Conservation (phyloP, 1,140 invertebrate species). For the Cyrtorhinus lividipennis region DNA sequence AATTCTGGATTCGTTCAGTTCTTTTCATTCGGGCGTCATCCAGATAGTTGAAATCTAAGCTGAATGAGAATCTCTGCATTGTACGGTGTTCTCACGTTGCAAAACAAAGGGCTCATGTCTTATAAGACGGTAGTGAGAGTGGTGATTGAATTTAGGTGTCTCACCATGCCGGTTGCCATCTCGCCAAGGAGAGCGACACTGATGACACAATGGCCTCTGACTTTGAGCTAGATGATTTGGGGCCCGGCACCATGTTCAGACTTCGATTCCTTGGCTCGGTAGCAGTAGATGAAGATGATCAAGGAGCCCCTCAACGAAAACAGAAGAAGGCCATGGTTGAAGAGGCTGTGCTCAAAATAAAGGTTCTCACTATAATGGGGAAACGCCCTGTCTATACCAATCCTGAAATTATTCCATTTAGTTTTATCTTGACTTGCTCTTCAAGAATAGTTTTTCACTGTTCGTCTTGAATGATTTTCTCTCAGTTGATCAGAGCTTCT, state of each 20-base stretch:
- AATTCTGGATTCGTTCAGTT: too few species aligned
- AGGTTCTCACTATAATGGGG: constrained; percentile 46
- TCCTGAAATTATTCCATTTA: not conserved
- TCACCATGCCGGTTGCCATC: constrained; percentile 30
- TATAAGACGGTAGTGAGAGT: constrained; percentile 16
- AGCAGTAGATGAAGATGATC: constrained; percentile 60
- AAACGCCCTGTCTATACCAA: not conserved
- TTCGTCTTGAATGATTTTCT: too few species aligned
- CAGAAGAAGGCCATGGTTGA: constrained; percentile 87
- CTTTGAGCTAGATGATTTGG: constrained; percentile 26
- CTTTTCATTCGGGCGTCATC: too few species aligned
- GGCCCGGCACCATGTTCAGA: constrained; percentile 57
- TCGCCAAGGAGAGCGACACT: constrained; percentile 29
- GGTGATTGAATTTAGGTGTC: constrained; percentile 21
- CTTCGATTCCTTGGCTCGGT: constrained; percentile 69
- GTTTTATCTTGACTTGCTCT: not conserved
- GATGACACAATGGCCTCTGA: constrained; percentile 32
- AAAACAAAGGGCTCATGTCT: not conserved
- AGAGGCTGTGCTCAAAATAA: constrained; percentile 91
- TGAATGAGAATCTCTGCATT: too few species aligned
- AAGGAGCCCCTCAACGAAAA: constrained; percentile 50
- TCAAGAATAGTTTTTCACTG: not conserved
- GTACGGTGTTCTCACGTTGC: too few species aligned
- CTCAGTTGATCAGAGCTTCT: too few species aligned
- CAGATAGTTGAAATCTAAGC: too few species aligned